phyloP scores from a whole-genome alignment of 2,888 invertebrate genomes.

The Heliconius ismenius region DNA sequence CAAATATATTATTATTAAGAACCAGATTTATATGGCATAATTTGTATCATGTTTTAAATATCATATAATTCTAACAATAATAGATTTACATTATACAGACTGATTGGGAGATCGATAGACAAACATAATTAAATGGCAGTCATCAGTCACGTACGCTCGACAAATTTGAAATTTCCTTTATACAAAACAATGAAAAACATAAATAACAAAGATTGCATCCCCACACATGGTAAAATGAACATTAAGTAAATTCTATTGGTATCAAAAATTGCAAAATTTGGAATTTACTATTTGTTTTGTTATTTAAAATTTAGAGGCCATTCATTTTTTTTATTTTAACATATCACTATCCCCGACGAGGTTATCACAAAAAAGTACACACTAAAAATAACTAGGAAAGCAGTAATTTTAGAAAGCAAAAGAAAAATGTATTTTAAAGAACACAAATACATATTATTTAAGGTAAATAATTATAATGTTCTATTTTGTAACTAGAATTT shows the following conservation, averaged over 20 bases:
- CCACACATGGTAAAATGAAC: too few species aligned
- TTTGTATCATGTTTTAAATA: not conserved
- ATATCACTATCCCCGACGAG: not conserved
- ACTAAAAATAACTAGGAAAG: not conserved
- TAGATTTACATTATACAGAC: not conserved
- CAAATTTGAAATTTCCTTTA: too few species aligned
- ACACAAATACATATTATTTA: not conserved
- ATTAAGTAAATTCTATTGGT: too few species aligned
- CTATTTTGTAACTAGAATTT: too few species aligned
- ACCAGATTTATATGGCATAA: slow-evolving; percentile 3
- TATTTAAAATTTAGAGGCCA: too few species aligned
- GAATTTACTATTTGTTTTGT: too few species aligned
- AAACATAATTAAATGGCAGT: not conserved
- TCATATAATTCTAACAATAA: not conserved
- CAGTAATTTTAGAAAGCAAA: not conserved
- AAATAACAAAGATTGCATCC: too few species aligned
- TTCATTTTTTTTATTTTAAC: too few species aligned
- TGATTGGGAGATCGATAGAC: not conserved
- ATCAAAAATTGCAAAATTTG: too few species aligned
- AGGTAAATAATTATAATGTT: too few species aligned
- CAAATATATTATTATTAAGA: slow-evolving; percentile 18
- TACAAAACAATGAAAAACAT: too few species aligned
- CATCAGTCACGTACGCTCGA: too few species aligned
- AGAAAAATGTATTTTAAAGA: not conserved
- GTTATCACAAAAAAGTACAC: not conserved